phyloP scores from a whole-genome alignment of 2,888 invertebrate species.

The Megastigmus dorsalis region DNA sequence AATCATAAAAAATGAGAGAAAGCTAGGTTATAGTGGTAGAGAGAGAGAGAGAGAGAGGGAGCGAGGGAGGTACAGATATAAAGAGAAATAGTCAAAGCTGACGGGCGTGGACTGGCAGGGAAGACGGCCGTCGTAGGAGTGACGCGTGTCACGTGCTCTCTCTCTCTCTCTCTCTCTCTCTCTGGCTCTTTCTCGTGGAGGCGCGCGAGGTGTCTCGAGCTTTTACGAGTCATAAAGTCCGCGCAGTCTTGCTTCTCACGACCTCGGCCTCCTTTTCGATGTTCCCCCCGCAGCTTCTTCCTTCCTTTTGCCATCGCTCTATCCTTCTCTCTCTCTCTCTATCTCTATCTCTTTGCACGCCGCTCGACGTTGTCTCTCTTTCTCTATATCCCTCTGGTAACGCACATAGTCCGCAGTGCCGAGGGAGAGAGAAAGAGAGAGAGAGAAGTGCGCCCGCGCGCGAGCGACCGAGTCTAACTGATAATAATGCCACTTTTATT shows the following conservation, averaged over 20 bases:
- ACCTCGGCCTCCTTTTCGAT: constrained; percentile 65
- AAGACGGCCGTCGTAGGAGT: constrained; percentile 33
- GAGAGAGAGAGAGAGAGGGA: neutral
- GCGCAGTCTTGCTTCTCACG: constrained; percentile 68
- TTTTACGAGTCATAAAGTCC: constrained; percentile 74
- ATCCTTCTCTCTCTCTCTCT: constrained; percentile 58
- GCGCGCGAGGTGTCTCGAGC: constrained; percentile 65
- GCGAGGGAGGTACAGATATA: neutral
- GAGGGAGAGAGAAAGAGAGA: no score
- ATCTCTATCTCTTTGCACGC: constrained; percentile 27
- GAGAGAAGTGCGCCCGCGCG: no score
- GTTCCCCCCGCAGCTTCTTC: constrained; percentile 29
- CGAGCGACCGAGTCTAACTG: constrained; percentile 65
- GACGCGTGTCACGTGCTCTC: constrained; percentile 61
- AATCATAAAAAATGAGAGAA: neutral
- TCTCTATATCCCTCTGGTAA: constrained; percentile 38
- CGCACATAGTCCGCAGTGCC: constrained; percentile 58
- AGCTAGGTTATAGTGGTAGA: neutral
- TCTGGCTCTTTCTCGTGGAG: no score
- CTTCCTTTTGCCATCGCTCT: constrained; percentile 52
- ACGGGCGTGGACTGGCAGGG: constrained; percentile 16
- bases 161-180: no score
- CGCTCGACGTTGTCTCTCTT: no score
- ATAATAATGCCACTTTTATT: constrained; percentile 74
- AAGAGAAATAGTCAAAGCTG: no score